Evolutionary conservation across 1,140 invertebrate genomes (phyloP).

Genomic region (Drosophila takahashii): DNA sequence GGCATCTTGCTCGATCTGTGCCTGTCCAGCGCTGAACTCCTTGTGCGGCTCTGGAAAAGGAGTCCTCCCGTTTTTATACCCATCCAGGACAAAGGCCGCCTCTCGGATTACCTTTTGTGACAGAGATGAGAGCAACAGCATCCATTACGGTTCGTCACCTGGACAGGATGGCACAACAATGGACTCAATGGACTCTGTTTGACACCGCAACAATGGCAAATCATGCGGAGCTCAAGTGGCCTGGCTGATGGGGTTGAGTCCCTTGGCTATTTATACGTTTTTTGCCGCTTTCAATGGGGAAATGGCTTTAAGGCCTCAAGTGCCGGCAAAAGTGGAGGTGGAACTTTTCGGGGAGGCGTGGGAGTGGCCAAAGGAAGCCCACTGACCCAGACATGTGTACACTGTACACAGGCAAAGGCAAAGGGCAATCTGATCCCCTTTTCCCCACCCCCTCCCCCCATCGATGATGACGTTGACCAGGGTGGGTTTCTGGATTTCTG

Average conservation of each 20-base stretch:
- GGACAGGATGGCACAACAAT: conserved; percentile 71
- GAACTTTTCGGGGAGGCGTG: neutral
- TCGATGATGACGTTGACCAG: conserved; percentile 3
- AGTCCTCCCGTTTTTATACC: conserved; percentile 54
- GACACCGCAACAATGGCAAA: conserved; percentile 68
- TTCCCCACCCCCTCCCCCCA: neutral
- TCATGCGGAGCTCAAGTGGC: conserved; percentile 17
- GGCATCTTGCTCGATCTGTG: conserved; percentile 57
- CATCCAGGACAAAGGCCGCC: conserved; percentile 38
- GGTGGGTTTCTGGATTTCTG: conserved; percentile 15
- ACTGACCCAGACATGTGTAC: conserved; percentile 74
- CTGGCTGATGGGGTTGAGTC: conserved; percentile 29
- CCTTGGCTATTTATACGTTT: conserved; percentile 61
- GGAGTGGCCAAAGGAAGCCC: conserved; percentile 50
- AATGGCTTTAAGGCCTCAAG: conserved; percentile 62
- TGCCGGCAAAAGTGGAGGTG: conserved; percentile 24
- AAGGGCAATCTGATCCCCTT: conserved; percentile 19
- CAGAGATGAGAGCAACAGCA: conserved; percentile 17
- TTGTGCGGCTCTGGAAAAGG: conserved; percentile 44
- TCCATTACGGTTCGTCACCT: conserved; percentile 77
- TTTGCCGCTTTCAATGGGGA: conserved; percentile 10
- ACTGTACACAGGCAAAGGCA: conserved; percentile 23
- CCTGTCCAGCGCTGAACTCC: conserved; percentile 47
- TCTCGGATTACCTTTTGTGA: conserved; percentile 77
- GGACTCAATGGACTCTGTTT: conserved; percentile 64